A percentile compares a stretch with the other conserved stretches of the same genome.
Evolutionary conservation across 2,797 vertebrate genomes (phyloP).

Genomic region (Arnoldichthys spilopterus): DNA sequence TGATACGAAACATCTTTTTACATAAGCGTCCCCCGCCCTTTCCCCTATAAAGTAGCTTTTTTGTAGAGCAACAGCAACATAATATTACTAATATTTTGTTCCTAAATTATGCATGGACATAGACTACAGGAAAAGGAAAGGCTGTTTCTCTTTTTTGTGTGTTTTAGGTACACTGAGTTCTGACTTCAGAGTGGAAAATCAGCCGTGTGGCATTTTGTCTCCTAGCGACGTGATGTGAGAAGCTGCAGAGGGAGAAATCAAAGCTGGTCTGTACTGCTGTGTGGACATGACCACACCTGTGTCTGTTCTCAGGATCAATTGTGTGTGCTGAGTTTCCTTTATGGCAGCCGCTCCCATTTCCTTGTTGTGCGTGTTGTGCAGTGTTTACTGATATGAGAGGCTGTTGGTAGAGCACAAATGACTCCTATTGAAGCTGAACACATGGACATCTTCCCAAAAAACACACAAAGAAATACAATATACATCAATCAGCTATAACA

Average conservation of each 20-base stretch:
- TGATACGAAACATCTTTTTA: no score
- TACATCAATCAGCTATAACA: background rate
- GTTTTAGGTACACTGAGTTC: background rate
- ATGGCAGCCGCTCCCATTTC: background rate
- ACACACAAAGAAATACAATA: no score
- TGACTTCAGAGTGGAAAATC: background rate
- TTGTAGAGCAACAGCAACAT: no score
- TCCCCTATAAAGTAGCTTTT: no score
- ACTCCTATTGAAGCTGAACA: background rate
- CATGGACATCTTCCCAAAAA: background rate
- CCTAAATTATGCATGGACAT: no score
- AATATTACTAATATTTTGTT: no score
- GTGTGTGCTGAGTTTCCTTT: background rate
- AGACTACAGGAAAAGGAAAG: background rate
- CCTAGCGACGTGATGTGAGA: background rate
- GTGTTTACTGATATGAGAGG: background rate
- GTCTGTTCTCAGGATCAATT: background rate
- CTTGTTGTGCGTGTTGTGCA: background rate
- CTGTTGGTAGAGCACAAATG: background rate
- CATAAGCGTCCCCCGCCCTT: no score
- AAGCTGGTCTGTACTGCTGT: background rate
- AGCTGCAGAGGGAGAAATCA: background rate
- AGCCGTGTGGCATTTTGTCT: background rate
- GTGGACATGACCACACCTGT: constrained; percentile 2
- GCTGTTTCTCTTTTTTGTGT: background rate